Base-by-base conservation (phyloP, 2,113 vertebrate species). In the Trematocara zebra region DNA sequence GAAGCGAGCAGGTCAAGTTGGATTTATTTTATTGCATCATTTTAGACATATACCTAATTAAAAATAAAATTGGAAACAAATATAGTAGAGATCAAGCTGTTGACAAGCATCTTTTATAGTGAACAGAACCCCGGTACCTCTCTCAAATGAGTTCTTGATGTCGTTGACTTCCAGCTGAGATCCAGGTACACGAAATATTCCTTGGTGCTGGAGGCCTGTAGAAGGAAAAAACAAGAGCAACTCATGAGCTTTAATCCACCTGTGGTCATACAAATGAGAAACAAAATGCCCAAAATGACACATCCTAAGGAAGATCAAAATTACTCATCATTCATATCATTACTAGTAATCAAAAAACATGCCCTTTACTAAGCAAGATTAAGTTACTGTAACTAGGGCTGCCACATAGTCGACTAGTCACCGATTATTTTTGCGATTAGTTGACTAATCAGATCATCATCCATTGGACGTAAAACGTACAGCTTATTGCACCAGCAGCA, bases 91-190 rank as follows among this genome's bases (percentile, higher is more conserved):
- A 15, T 86, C 11, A 3, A 11, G 54, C 2, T 23, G n/a, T 49
- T 49, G 26, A 74, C 4, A 0, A 49, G 1, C 23, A 49, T 18
- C 42, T 74, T 12, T 37, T 54, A 33, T 9, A 59, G 12, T 44
- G 20, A 11, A 10, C 17, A 53, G 17, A 54, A 80, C 69, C 2
- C 92, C 3, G 31, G 35, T 84, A 99, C 99, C 99, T 99, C 98
- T 97, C 93, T 99, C 99, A 93, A 99, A 99, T 17, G 99, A 99
- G 95, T 99, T 99, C 96, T 99, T 99, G 95, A 99, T 99, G 93
- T 99, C 99, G 88, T 99, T 99, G 95, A 99, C 98, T 96, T 99
- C 99, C 93, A 99, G 96, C 92, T 99, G 99, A 82, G 99, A 99
- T 86, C 99, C 99, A 84, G 99, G 97, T 5, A 99, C 98, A 89